Base-by-base conservation (phyloP, 2,113 vertebrate species). In the Engraulis encrasicolus region DNA sequence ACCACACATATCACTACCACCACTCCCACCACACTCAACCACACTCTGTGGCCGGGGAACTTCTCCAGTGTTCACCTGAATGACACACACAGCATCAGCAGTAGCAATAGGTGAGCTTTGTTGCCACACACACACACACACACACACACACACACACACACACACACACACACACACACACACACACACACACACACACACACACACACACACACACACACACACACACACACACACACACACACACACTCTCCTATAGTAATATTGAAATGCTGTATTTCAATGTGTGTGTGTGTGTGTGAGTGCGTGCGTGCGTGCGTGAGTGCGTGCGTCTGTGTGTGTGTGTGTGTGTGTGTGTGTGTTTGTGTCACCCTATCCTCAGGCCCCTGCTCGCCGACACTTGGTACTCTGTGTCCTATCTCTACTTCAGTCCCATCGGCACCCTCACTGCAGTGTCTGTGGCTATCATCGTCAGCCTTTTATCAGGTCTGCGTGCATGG, bases 331-430 rank as follows among this genome's bases (percentile, higher is more conserved):
- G 38, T 18, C 18, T 11, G 9, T 45, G 27, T 27, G 38, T 45
- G 19, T 6, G 23, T 79, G 48, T 79, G 7, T 61, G 1, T 78
- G 15, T 78, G 0, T 49, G 6, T 79, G 6, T 84, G 48, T 82
- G 17, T 45, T 9, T 9, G 9, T 45, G 40, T n/a, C n/a, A n/a
- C 74, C 82, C 4, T 80, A 18, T 87, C 50, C 86, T 18, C 91
- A 98, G 96, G 54, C 84, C 93, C 83, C 80, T 36, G 6, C 86
- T 96, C 82, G 95, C 92, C 84, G 93, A 95, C 80, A 86, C 84
- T 78, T 96, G 94, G 95, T 96, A 97, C 91, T 96, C 96, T n/a
- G 85, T 97, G 82, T 98, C 97, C 66, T 98, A 96, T 88, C 83
- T 97, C n/a, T 97, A 97, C 93, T 95, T 97, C 90, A 95, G 95